phyloP scores from a whole-genome alignment of 2,113 vertebrate genomes.

The Plecturocebus donacophilus region DNA sequence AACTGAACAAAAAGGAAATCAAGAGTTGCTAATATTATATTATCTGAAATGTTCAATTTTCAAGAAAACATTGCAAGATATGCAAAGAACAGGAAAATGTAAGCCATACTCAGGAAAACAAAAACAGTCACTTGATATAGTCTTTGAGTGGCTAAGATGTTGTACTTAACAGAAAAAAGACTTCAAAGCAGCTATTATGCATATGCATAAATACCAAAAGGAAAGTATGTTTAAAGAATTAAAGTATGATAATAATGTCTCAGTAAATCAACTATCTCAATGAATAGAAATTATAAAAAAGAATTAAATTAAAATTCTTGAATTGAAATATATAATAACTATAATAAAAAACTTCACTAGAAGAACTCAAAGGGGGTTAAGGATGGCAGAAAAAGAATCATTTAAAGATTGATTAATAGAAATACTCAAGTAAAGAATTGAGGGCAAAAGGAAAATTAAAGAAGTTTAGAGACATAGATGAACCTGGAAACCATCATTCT shows the following conservation, averaged over 20 bases:
- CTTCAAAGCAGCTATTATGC: background rate
- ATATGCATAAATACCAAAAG: background rate
- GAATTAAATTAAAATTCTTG: background rate
- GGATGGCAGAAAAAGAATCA: background rate
- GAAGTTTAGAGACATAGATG: background rate
- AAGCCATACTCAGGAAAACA: no score
- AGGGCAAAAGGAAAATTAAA: background rate
- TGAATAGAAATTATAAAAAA: background rate
- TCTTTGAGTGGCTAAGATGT: background rate
- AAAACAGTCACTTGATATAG: background rate
- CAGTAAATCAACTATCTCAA: background rate
- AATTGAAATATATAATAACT: background rate
- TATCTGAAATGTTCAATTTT: background rate
- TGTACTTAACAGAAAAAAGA: background rate
- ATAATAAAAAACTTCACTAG: background rate
- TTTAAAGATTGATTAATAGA: no score
- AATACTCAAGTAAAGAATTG: background rate
- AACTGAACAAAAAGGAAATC: background rate
- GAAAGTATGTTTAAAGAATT: background rate
- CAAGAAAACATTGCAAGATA: background rate
- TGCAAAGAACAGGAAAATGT: background rate
- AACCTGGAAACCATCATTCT: no score
- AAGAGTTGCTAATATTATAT: background rate
- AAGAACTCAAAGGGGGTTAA: background rate
- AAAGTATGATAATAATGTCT: background rate